Percentiles rank a stretch among this genome's conserved stretches.
Evolutionary conservation across 2,888 invertebrate species (phyloP).

Genomic region (Conus canariensis): DNA sequence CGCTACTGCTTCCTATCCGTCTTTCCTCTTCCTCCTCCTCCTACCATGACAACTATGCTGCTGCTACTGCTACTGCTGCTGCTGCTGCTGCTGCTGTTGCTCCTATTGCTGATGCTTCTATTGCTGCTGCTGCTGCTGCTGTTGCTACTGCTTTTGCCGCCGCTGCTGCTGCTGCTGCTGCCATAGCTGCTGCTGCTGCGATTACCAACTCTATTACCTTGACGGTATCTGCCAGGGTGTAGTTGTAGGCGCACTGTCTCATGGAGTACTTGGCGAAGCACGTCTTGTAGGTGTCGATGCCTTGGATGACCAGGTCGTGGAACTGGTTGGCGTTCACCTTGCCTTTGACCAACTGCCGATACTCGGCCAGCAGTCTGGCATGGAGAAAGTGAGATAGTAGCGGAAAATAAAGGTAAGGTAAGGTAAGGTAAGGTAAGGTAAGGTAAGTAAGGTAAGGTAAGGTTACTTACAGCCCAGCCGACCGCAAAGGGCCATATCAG

Average conservation of each 20-base stretch:
- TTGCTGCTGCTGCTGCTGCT: not conserved
- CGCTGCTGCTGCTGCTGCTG: not conserved
- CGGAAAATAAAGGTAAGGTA: too few relatives aligned
- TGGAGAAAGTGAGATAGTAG: not conserved
- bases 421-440: too few relatives aligned
- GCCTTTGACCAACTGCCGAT: not conserved
- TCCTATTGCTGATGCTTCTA: not conserved
- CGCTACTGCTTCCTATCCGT: not conserved
- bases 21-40: not conserved
- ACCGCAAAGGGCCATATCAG: too few relatives aligned
- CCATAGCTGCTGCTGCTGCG: too few relatives aligned
- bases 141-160: not conserved
- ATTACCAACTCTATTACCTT: not conserved
- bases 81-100: not conserved
- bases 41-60: not conserved
- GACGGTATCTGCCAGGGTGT: slow-evolving; percentile 30
- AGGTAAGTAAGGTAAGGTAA: too few relatives aligned
- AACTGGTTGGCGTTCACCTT: slow-evolving; percentile 35
- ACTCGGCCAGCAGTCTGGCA: slow-evolving; percentile 38
- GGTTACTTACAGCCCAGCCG: too few relatives aligned
- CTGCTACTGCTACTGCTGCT: not conserved
- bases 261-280: slow-evolving; percentile 33
- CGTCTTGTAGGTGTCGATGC: slow-evolving; percentile 15
- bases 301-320: slow-evolving; percentile 18
- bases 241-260: slow-evolving; percentile 39